Conservation (phyloP, 2,113 vertebrate genomes). For the Hypomesus transpacificus region DNA sequence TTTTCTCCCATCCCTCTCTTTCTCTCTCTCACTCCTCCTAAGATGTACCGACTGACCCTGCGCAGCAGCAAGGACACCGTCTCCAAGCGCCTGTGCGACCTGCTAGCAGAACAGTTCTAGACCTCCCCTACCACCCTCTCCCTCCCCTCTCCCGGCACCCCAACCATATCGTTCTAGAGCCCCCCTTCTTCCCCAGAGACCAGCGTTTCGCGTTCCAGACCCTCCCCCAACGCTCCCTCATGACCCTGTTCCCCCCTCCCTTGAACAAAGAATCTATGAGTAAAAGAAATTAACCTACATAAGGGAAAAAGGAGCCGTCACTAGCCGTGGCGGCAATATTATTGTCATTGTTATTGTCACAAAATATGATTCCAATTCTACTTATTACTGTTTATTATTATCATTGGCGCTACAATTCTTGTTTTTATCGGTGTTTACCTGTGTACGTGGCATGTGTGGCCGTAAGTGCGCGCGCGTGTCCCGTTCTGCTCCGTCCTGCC, state of each 20-base stretch:
- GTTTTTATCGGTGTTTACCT: constrained; percentile 70
- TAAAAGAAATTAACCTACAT: constrained; percentile 55
- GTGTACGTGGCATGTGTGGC: constrained; percentile 42
- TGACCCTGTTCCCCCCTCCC: constrained; percentile 21
- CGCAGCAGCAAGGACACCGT: constrained; percentile 90
- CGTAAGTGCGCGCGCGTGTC: constrained; percentile 35
- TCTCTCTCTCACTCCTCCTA: constrained; percentile 14
- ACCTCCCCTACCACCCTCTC: constrained; percentile 36
- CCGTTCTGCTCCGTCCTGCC: constrained; percentile 50
- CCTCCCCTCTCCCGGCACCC: constrained; percentile 28
- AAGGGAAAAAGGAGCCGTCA: constrained; percentile 67
- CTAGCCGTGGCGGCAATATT: constrained; percentile 54
- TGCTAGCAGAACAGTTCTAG: constrained; percentile 84
- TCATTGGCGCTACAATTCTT: constrained; percentile 62
- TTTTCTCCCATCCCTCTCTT: neutral
- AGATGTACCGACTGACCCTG: constrained; percentile 93
- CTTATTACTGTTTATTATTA: constrained; percentile 61
- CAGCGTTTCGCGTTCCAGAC: constrained; percentile 41
- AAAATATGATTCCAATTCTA: constrained; percentile 61
- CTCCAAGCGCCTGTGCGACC: constrained; percentile 83
- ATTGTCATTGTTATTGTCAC: constrained; percentile 61
- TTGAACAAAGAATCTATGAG: constrained; percentile 49
- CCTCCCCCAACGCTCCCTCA: constrained; percentile 29
- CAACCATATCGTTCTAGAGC: constrained; percentile 40
- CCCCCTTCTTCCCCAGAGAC: constrained; percentile 28